Percentiles rank a stretch among this genome's conserved stretches.
These are phyloP conservation scores for Dascyllus trimaculatus DNA, from an alignment of 2,113 vertebrate species.

Conservation along the genomic window DNA sequence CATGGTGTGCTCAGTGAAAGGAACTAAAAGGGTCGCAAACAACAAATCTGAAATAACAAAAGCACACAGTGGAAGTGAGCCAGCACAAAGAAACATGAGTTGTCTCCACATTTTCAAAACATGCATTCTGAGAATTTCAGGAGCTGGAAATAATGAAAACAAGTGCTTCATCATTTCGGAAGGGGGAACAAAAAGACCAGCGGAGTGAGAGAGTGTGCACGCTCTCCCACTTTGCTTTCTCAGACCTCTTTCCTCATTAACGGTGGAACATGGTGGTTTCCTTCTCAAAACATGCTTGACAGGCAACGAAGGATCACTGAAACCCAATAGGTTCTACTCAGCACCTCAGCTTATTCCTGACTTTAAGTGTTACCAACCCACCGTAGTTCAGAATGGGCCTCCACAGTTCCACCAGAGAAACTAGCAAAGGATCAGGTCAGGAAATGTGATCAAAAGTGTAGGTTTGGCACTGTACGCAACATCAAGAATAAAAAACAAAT, in stretches of 20 bases:
- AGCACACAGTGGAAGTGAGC: slow-evolving; percentile 15
- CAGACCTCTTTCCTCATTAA: slow-evolving; percentile 60
- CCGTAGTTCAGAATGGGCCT: neutral
- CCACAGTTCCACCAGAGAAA: too few relatives aligned
- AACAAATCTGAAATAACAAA: slow-evolving; percentile 61
- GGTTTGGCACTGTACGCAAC: too few relatives aligned
- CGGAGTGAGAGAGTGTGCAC: neutral
- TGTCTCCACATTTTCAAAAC: slow-evolving; percentile 42
- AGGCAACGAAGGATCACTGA: slow-evolving; percentile 35
- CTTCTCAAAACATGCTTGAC: slow-evolving; percentile 61
- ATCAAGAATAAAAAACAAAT: too few relatives aligned
- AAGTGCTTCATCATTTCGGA: slow-evolving; percentile 53
- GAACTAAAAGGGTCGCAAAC: slow-evolving; percentile 56
- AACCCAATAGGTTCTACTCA: slow-evolving; percentile 36
- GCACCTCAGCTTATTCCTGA: slow-evolving; percentile 25
- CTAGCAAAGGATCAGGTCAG: too few relatives aligned
- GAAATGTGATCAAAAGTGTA: too few relatives aligned
- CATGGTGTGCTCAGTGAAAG: slow-evolving; percentile 31
- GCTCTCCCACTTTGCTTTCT: slow-evolving; percentile 41
- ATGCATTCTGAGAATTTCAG: slow-evolving; percentile 38
- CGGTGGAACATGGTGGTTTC: slow-evolving; percentile 53
- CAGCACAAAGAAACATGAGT: slow-evolving; percentile 49
- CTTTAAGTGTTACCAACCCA: slow-evolving; percentile 2
- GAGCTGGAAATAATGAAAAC: slow-evolving; percentile 56
- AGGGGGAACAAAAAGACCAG: slow-evolving; percentile 2